phyloP scores from a whole-genome alignment of 2,797 vertebrate species.

The Lithobates sylvaticus region DNA sequence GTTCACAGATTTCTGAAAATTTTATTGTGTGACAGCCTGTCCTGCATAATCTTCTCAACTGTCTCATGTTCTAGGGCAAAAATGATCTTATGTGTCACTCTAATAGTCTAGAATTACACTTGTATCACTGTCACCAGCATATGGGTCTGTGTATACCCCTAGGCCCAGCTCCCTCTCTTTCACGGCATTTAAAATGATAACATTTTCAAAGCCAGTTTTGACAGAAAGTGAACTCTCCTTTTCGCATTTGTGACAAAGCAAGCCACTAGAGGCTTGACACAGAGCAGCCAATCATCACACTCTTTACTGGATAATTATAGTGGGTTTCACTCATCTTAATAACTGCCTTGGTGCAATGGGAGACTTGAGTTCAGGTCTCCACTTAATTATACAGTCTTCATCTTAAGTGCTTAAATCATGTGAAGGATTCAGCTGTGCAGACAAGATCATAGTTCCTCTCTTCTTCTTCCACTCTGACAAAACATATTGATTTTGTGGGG shows the following conservation, averaged over 20 bases:
- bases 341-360: constrained; percentile 70
- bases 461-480: constrained; percentile 46
- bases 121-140: constrained; percentile 94
- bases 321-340: constrained; percentile 78
- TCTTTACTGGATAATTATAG: constrained; percentile 89
- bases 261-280: constrained; percentile 86
- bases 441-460: constrained; percentile 18
- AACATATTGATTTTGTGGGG: constrained; percentile 61
- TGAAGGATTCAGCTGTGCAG: constrained; percentile 65
- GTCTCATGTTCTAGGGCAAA: constrained; percentile 85
- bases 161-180: constrained; percentile 91
- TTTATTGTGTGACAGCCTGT: constrained; percentile 92
- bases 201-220: constrained; percentile 92
- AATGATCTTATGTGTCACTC: constrained; percentile 91
- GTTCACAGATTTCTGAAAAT: constrained; percentile 96
- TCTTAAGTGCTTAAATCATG: constrained; percentile 74
- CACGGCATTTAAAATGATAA: constrained; percentile 94
- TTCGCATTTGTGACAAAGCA: constrained; percentile 80
- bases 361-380: constrained; percentile 68
- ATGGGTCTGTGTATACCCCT: constrained; percentile 95
- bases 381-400: constrained; percentile 79
- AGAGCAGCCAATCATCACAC: constrained; percentile 82
- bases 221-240: constrained; percentile 86
- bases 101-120: constrained; percentile 97
- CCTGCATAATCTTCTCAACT: constrained; percentile 86